These are phyloP conservation scores for Caenorhabditis virilis DNA, from an alignment of 2,888 invertebrate species.

Conservation along the genomic window DNA sequence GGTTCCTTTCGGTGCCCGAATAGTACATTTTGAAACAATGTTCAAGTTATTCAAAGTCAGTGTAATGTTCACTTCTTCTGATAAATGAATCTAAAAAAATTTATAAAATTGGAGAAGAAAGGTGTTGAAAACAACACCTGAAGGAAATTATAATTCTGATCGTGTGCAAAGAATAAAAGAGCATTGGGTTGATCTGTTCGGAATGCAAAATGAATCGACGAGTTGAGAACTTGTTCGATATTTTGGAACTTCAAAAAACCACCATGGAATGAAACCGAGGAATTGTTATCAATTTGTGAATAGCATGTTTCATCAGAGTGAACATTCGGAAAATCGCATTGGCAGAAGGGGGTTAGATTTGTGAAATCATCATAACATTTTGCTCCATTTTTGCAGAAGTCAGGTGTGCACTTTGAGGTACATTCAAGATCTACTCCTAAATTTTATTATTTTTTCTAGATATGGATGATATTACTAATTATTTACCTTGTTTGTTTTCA, in stretches of 20 bases:
- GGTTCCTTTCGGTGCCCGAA: constrained; percentile 45
- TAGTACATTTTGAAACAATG: constrained; percentile 46
- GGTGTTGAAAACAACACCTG: constrained; percentile 37
- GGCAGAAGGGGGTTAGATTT: constrained; percentile 43
- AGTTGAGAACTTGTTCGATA: constrained; percentile 22
- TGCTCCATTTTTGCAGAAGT: constrained; percentile 43
- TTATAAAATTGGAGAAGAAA: not conserved
- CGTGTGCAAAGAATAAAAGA: constrained; percentile 60
- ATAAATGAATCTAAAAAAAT: constrained; percentile 51
- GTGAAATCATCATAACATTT: constrained; percentile 57
- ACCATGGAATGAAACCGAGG: constrained; percentile 61
- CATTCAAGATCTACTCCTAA: constrained; percentile 18
- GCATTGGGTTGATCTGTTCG: constrained; percentile 60
- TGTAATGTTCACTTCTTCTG: constrained; percentile 56
- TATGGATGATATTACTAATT: not conserved
- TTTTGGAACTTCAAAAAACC: constrained; percentile 52
- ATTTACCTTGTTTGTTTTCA: not conserved
- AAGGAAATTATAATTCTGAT: constrained; percentile 62
- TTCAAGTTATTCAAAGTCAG: constrained; percentile 57
- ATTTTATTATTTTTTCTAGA: no score
- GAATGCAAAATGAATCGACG: constrained; percentile 52
- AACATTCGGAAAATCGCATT: constrained; percentile 56
- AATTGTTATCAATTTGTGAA: constrained; percentile 56
- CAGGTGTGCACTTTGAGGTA: constrained; percentile 21
- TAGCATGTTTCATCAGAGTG: constrained; percentile 60